These are phyloP conservation scores for Crematogaster levior DNA, from an alignment of 2,888 invertebrate species.

Conservation along the genomic window DNA sequence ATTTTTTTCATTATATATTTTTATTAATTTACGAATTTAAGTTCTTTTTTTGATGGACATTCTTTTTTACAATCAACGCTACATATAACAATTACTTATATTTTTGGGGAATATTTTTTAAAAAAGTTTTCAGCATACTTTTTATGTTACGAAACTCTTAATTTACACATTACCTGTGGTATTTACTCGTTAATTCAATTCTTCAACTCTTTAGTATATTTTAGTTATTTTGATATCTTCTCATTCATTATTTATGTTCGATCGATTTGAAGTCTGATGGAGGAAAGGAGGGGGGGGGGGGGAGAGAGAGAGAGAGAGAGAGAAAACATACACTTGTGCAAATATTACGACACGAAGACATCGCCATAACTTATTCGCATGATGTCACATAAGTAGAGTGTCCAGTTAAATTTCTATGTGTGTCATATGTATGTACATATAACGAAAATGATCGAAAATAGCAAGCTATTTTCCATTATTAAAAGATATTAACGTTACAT, in stretches of 20 bases:
- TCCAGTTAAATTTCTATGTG: background rate
- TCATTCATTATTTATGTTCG: background rate
- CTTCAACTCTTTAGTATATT: background rate
- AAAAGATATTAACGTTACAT: background rate
- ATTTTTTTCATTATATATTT: too few relatives aligned
- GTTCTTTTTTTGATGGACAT: too few relatives aligned
- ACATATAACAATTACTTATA: too few relatives aligned
- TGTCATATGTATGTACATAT: background rate
- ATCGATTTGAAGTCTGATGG: background rate
- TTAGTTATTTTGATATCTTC: background rate
- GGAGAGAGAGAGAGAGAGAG: background rate
- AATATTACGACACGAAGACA: background rate
- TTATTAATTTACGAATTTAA: too few relatives aligned
- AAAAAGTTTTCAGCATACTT: too few relatives aligned
- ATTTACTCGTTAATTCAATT: too few relatives aligned
- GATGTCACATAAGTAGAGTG: background rate
- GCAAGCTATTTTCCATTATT: background rate
- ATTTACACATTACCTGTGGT: too few relatives aligned
- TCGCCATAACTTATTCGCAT: constrained; percentile 8
- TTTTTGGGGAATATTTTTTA: too few relatives aligned
- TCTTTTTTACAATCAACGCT: too few relatives aligned
- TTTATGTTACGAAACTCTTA: too few relatives aligned
- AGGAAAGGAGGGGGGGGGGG: background rate
- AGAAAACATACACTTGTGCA: background rate
- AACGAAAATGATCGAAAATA: background rate